phyloP scores from a whole-genome alignment of 2,888 invertebrate species.

The Seladonia tumulorum region DNA sequence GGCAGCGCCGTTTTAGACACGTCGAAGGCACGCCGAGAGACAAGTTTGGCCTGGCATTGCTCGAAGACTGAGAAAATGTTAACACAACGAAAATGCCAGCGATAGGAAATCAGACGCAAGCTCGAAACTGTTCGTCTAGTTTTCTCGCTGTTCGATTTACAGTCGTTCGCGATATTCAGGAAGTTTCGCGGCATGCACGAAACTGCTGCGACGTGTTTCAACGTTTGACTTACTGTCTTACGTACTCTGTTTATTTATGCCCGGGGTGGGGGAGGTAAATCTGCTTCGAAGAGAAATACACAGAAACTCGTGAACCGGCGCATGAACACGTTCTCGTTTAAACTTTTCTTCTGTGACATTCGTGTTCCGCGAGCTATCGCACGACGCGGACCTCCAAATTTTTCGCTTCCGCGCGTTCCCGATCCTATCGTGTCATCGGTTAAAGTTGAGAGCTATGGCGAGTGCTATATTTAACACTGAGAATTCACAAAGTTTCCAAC shows the following conservation, averaged over 20 bases:
- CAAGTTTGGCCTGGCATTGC: neutral
- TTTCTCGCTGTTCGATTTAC: slow-evolving; percentile 32
- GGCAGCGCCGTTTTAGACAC: neutral
- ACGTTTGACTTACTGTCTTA: slow-evolving; percentile 67
- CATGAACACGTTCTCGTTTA: slow-evolving; percentile 21
- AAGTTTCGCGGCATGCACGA: slow-evolving; percentile 56
- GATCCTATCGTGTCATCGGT: slow-evolving; percentile 12
- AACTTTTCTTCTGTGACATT: slow-evolving; percentile 35
- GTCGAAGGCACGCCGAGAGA: neutral
- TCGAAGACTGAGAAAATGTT: slow-evolving; percentile 32
- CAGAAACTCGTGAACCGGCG: slow-evolving; percentile 39
- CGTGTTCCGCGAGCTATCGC: neutral
- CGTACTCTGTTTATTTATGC: slow-evolving; percentile 64
- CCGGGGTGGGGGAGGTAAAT: slow-evolving; percentile 44
- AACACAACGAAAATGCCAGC: slow-evolving; percentile 35
- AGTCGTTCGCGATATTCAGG: slow-evolving; percentile 48
- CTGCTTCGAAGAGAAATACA: slow-evolving; percentile 54
- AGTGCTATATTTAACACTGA: neutral
- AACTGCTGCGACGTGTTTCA: slow-evolving; percentile 61
- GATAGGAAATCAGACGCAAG: slow-evolving; percentile 51
- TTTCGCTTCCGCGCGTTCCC: neutral
- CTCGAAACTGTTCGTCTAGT: slow-evolving; percentile 11
- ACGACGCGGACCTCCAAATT: neutral
- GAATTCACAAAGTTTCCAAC: neutral
- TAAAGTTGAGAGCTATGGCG: neutral